Conservation (phyloP, 2,888 invertebrate species). For the Drosophila niveifrons region DNA sequence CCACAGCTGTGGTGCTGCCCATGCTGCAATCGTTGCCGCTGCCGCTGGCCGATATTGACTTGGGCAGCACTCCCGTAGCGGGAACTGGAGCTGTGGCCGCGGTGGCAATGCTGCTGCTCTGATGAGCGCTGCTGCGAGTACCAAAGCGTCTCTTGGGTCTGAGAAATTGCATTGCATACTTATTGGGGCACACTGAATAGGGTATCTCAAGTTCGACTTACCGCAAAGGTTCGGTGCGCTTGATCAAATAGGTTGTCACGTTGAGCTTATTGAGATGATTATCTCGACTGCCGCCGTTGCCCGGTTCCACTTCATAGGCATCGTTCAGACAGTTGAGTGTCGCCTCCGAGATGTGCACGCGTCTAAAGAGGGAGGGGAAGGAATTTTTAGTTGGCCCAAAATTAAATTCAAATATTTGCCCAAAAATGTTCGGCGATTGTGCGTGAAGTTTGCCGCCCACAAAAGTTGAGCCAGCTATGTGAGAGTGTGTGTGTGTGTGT, state of each 20-base stretch:
- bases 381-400: conserved; percentile 68
- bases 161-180: conserved; percentile 4
- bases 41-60: conserved; percentile 75
- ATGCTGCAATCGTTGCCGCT: conserved; percentile 71
- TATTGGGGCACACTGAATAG: neutral
- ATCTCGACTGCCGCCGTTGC: conserved; percentile 93
- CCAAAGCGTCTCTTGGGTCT: conserved; percentile 84
- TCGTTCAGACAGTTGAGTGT: conserved; percentile 94
- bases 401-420: conserved; percentile 79
- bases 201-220: conserved; percentile 49
- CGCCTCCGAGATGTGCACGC: conserved; percentile 97
- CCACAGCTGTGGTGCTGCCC: conserved; percentile 52
- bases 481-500: conserved; percentile 24
- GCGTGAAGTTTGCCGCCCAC: conserved; percentile 50
- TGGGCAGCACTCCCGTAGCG: conserved; percentile 60
- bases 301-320: conserved; percentile 97
- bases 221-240: conserved; percentile 91
- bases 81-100: conserved; percentile 16
- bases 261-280: conserved; percentile 94
- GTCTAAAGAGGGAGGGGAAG: conserved; percentile 86
- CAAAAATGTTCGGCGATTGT: conserved; percentile 64
- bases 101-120: conserved; percentile 51
- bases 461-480: conserved; percentile 1
- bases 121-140: conserved; percentile 79
- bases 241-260: conserved; percentile 95